Percentiles rank a stretch among this genome's conserved stretches.
Conservation (phyloP, 2,113 vertebrate species). For the Paramormyrops kingsleyae region DNA sequence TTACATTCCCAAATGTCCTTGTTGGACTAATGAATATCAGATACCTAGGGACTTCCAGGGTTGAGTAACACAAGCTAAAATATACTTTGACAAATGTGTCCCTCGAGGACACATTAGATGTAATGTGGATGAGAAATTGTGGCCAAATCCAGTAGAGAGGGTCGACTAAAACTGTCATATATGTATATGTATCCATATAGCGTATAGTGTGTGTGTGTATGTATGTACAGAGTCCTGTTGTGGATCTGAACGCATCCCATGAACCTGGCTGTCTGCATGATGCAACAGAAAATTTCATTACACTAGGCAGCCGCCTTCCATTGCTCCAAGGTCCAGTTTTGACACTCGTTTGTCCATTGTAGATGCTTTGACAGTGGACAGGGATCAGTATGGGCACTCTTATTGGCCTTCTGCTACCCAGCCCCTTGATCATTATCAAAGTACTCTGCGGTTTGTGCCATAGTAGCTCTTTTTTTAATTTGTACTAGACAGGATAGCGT, state of each 20-base stretch:
- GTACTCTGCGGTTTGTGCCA: not conserved
- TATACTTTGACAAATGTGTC: not conserved
- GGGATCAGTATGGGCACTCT: not conserved
- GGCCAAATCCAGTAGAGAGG: not conserved
- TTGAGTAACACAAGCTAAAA: not conserved
- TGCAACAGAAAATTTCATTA: not conserved
- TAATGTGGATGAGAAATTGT: not conserved
- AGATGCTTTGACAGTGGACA: not conserved
- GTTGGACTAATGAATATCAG: not conserved
- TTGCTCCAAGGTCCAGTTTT: not conserved
- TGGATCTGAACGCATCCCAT: not conserved
- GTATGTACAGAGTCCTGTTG: not conserved
- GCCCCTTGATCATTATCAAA: not conserved
- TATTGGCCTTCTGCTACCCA: not conserved
- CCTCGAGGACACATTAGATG: not conserved
- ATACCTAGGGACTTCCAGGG: not conserved
- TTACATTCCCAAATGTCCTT: not conserved
- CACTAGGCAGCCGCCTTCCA: not conserved
- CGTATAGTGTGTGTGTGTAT: not conserved
- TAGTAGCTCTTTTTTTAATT: not conserved
- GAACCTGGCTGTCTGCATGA: not conserved
- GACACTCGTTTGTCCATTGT: not conserved
- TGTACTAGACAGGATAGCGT: not conserved
- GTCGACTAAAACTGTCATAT: not conserved
- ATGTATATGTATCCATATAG: not conserved